phyloP scores from a whole-genome alignment of 2,797 vertebrate genomes.

The Dendrocincla tyrannina region DNA sequence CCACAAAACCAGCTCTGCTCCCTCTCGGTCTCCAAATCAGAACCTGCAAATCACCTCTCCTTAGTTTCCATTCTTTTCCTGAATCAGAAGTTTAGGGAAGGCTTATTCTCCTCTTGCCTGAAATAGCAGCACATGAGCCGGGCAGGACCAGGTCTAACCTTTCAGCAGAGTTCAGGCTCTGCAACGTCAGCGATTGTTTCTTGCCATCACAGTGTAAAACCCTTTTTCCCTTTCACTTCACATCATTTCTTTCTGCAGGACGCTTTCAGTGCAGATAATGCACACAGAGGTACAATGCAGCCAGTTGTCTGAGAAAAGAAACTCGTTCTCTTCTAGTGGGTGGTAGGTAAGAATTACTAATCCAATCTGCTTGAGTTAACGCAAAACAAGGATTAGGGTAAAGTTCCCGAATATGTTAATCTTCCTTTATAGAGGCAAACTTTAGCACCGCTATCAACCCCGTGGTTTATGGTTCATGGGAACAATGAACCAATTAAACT shows the following conservation, averaged over 20 bases:
- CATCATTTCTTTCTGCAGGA: constrained; percentile 63
- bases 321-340: constrained; percentile 80
- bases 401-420: constrained; percentile 88
- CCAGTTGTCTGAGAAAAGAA: constrained; percentile 76
- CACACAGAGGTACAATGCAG: constrained; percentile 74
- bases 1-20: background rate
- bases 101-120: constrained; percentile 7
- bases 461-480: constrained; percentile 76
- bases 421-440: constrained; percentile 83
- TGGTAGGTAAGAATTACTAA: constrained; percentile 88
- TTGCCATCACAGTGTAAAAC: constrained; percentile 44
- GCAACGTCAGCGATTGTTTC: constrained; percentile 45
- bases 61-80: constrained; percentile 32
- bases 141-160: constrained; percentile 24
- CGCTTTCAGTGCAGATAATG: constrained; percentile 71
- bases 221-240: constrained; percentile 64
- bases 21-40: background rate
- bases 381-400: constrained; percentile 92
- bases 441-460: constrained; percentile 75
- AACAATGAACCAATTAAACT: constrained; percentile 85
- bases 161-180: constrained; percentile 14
- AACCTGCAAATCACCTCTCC: background rate
- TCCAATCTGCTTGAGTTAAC: constrained; percentile 90
- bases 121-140: constrained; percentile 18
- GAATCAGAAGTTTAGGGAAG: background rate